Evolutionary conservation across 2,113 vertebrate genomes (phyloP).

Genomic region (Melanerpes formicivorus): DNA sequence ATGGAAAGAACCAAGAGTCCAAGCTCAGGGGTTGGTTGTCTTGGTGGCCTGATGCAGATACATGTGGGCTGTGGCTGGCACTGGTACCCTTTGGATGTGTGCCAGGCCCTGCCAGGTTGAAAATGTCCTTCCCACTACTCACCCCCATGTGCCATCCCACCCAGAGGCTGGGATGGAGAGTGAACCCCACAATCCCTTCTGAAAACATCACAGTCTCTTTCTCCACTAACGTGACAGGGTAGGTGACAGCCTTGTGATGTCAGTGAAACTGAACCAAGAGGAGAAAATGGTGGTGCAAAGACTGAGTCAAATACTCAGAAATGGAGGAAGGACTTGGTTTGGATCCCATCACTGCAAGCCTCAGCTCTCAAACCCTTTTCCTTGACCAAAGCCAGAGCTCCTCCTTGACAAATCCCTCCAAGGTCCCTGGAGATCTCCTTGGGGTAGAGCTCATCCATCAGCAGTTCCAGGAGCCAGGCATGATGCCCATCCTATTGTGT

Average conservation of each 20-base stretch:
- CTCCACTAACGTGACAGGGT: too few species aligned
- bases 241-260: not conserved
- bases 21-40: not conserved
- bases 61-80: not conserved
- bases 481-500: not conserved
- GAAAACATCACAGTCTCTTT: not conserved
- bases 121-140: not conserved
- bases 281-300: not conserved
- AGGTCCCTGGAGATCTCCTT: not conserved
- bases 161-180: not conserved
- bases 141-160: rapidly evolving
- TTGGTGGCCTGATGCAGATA: not conserved
- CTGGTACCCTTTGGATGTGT: not conserved
- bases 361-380: not conserved
- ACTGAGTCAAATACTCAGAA: not conserved
- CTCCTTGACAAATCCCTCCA: not conserved
- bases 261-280: not conserved
- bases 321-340: not conserved
- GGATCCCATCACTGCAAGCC: not conserved
- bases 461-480: not conserved
- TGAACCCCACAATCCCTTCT: not conserved
- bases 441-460: not conserved
- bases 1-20: not conserved
- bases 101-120: not conserved
- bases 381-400: not conserved